Base-by-base conservation (phyloP, 2,113 vertebrate genomes). In the Actenoides lindsayi region DNA sequence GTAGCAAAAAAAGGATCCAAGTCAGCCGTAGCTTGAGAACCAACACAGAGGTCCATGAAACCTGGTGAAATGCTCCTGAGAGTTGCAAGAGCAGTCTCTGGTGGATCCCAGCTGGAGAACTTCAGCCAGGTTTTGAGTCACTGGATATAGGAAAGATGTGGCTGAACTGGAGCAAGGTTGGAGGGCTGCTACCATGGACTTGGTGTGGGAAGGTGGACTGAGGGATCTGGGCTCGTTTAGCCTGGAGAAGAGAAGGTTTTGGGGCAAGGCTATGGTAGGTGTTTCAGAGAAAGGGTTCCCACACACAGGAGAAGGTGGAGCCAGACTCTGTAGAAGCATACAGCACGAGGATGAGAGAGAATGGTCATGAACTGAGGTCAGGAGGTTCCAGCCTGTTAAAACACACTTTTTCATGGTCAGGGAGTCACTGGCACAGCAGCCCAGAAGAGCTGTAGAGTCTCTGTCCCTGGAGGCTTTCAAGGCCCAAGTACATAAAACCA, bases 251-350 rank as follows among this genome's bases (percentile, higher is more conserved):
- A 37, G 44, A 51, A 54, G 31, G 13, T 13, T 39, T 54, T 0
- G 0, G 10, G n/a, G 11, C 30, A 76, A 35, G 27, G 27, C 30
- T 59, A 2, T 0, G 0, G 42, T 35, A 48, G n/a, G 48, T 67
- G 15, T 13, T 19, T 54, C 39, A 6, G 35, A 44, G 41, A 39
- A 39, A 35, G n/a, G 37, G 3, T 76, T 82, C 44, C 35, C 30
- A 4, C 9, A 13, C 2, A 2, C 15, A 5, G 17, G 20, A 83
- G 71, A 48, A 89, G 33, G 5, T 25, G 11, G 11, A 83, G 10
- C 7, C 11, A 35, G 42, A 48, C 16, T 71, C 27, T 25, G 1
- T 3, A 51, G 28, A 73, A 46, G 8, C 6, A 5, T 63, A 5
- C 53, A n/a, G 7, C 39, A 62, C 33, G 27, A 79, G 18, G 33